Evolutionary conservation across 2,797 vertebrate genomes (phyloP), one percentile per base, ranked within the genome.

Genomic region (Chaetophractus vellerosus): DNA sequence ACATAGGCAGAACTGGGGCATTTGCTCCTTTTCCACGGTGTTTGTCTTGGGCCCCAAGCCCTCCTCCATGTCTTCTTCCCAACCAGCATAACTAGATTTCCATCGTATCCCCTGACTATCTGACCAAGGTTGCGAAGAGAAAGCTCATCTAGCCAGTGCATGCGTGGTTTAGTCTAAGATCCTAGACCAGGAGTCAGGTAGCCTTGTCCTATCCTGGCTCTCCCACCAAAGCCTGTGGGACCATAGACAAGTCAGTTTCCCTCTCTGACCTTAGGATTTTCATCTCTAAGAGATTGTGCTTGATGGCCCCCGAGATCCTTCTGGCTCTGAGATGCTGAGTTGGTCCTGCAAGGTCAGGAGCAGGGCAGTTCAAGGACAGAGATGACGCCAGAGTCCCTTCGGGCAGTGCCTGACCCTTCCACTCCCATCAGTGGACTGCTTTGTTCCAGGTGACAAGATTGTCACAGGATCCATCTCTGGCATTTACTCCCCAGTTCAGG

Each of bases 371-470:
- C 63, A 88, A 86, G 88, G 86, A 5, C 86, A 93, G 55, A 74
- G 45, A 83, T 63, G 66, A 93, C 0, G 2, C 36, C 79, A 88
- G 55, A 64, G 38, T 24, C 14, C 31, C 75, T 41, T 55, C 6
- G 50, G 38, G 52, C 10, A 50, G 63, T 28, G 52, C 15, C 64
- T 80, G 38, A 74, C 23, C 61, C 24, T 80, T 68, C 68, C 24
- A 66, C 24, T 85, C 28, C 31, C 16, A 6, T 14, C 24, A 31
- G 2, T 2, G 15, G 69, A 48, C 80, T 63, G 91, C 75, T 96
- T 92, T 92, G 90, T 95, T 90, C 87, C 79, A 66, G 85, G 45
- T 90, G 82, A 91, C 76, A 59, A 59, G 78, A 71, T 28, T 55
- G 82, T 90, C 85, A 76, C 1, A 23, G 59, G 36, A 66, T 79